Base-by-base conservation (phyloP, 2,888 invertebrate species). In the Xanthia togata region DNA sequence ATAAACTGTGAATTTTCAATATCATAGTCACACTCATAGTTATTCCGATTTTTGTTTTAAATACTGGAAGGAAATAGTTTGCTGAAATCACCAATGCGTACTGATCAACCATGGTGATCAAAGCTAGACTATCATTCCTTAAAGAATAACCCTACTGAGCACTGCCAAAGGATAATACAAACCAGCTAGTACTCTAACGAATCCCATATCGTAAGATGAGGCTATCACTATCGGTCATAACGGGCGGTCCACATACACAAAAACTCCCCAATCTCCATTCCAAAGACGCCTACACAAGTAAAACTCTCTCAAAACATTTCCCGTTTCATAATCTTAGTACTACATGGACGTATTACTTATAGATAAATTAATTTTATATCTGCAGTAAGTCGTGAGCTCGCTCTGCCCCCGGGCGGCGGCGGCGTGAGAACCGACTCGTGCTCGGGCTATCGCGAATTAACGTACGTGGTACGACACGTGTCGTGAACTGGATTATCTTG, bases 301-400 rank as follows among this genome's bases (percentile, higher is more conserved):
- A 72, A 77, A 70, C 68, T 71, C 77, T 71, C 67, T 79, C 41
- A 78, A 75, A 74, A 76, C 31, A 82, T 73, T 76, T 65, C 78
- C 83, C 81, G 78, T 82, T 81, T 82, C 81, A 79, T 79, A 84
- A 82, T 75, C 75, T 67, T 75, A 80, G 78, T 85, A 82, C 85
- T 85, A 82, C 85, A 89, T 93, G 91, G 91, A 89, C 90, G 88
- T 91, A 93, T 90, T 91, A 94, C 92, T 94, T 94, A 93, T 95
- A 96, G 96, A 96, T 96, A 96, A 96, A 96, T 96, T 96, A 96
- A 96, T 96, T 95, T 95, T 93, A 94, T 96, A 96, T 96, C 93
- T 94, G 92, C 89, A 88, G 88, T 82, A 91, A 94, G 96, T 96
- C 96, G 96, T 96, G 96, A 92, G 92, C 93, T 90, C 92, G 91